Base-by-base conservation (phyloP, 2,888 invertebrate genomes). In the Eupeodes latifasciatus region DNA sequence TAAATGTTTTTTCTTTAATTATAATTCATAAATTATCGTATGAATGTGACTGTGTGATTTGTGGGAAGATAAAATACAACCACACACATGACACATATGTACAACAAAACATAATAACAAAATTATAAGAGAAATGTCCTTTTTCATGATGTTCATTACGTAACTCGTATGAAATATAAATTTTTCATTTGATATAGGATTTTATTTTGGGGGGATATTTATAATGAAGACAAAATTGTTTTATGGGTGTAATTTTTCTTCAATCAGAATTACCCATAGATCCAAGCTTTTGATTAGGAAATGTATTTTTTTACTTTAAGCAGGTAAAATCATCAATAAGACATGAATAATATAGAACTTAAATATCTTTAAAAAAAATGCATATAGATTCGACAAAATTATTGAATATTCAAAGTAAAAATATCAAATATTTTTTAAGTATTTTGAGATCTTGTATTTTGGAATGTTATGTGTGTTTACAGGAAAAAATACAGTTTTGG, bases 11-110 rank as follows among this genome's bases (percentile, higher is more conserved):
- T 89, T 91, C 91, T 91, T 92, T 92, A 92, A 92, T 92, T 92
- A 92, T 92, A 91, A 92, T 92, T 92, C 92, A 91, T 91, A 92
- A 93, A 92, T 92, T 92, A 91, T 90, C 91, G 89, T 81, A 85
- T 82, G 85, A 86, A 40, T 85, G 66, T 84, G 80, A 59, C 69
- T 59, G 74, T 49, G 74, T 44, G 36, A 64, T 72, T 59, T 78
- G 59, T 49, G 71, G 47, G 34, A 10, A 44, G 69, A 80, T 49
- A 59, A 44, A 51, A 85, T 61, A 69, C 75, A 55, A 49, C 61
- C 67, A 59, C 59, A 59, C 16, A 49, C 16, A 74, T 75, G 44
- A 36, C 40, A 40, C 9, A 40, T 40, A n/a, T n/a, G n/a, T n/a
- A 7, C 40, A 9, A 27, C 27, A 27, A 27, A 27, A 2, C 9